Base-by-base conservation (phyloP, 2,888 invertebrate species). In the Cheilosia impressa region DNA sequence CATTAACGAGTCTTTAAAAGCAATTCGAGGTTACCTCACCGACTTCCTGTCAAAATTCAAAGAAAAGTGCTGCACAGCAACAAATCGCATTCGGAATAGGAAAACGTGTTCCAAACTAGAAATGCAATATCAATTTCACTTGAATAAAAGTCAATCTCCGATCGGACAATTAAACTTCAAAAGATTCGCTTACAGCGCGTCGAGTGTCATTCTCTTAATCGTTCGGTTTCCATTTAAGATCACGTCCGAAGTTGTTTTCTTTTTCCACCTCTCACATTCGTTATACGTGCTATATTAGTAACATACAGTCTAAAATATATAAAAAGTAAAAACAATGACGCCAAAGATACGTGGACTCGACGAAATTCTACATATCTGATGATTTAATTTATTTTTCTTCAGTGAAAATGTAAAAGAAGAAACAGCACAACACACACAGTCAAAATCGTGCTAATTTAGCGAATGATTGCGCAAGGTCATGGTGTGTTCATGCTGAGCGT, bases 381-480 rank as follows among this genome's bases (percentile, higher is more conserved):
- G 24, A 47, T 45, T 34, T 69, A 22, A 9, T 43, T 66, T 38
- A 4, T 38, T 71, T 71, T 71, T 24, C 24, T 31, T 27, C 13
- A 43, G 17, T 41, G 31, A 10, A 53, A 41, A 55, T 15, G 19
- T 6, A 66, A 45, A 45, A 34, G 15, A 55, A 57, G 15, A 69
- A 47, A 31, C 58, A 38, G 45, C 15, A 53, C 9, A 53, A 17
- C 31, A 22, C 31, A 22, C 47, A 50, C 71, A 47, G 2, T 27
- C 52, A 52, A 53, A 72, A n/a, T 53, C 62, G 62, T 62, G 62
- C 55, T 69, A 62, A 60, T 62, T 45, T 62, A 24, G 45, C 53
- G 22, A 69, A 62, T 62, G 45, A 62, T 68, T 77, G 68, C 77
- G 69, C 62, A 77, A 77, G 77, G 77, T 77, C 77, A 77, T 60